phyloP scores from a whole-genome alignment of 2,888 invertebrate genomes.

The Iphiclides podalirius region DNA sequence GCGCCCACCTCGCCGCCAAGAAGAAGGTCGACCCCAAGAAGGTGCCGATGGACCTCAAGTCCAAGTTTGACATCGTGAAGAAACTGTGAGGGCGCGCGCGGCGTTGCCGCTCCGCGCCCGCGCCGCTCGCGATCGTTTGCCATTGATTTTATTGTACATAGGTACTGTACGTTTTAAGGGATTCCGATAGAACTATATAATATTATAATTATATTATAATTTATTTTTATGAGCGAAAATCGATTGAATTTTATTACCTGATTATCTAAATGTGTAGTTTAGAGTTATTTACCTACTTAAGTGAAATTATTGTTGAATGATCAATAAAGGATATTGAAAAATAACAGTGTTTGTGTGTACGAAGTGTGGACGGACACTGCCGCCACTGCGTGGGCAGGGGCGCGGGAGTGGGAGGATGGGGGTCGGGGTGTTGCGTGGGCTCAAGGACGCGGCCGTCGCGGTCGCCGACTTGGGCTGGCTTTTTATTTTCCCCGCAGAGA shows the following conservation, averaged over 20 bases:
- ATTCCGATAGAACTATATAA: conserved; percentile 44
- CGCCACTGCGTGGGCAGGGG: conserved; percentile 1
- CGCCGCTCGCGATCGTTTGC: conserved; percentile 28
- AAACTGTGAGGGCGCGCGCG: conserved; percentile 83
- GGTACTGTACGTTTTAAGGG: conserved; percentile 36
- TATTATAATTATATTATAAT: conserved; percentile 41
- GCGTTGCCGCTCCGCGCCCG: conserved; percentile 32
- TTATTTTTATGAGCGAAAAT: conserved; percentile 33
- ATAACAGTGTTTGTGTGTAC: conserved; percentile 25
- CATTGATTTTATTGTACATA: conserved; percentile 38
- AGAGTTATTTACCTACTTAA: conserved; percentile 54
- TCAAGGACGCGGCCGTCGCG: conserved; percentile 16
- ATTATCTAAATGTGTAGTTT: conserved; percentile 68
- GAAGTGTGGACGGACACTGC: not conserved
- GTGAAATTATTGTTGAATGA: conserved; percentile 69
- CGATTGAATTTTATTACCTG: conserved; percentile 59
- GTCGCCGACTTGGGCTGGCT: conserved; percentile 3
- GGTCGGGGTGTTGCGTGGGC: not conserved
- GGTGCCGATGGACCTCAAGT: conserved; percentile 92
- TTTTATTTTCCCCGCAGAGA: not conserved
- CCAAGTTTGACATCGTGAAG: conserved; percentile 96
- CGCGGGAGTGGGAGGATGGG: not conserved
- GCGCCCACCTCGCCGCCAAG: conserved; percentile 90
- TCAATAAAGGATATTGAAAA: conserved; percentile 51
- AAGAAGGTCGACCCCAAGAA: conserved; percentile 95